Conservation (phyloP, 2,113 vertebrate species). For the Anguilla rostrata region DNA sequence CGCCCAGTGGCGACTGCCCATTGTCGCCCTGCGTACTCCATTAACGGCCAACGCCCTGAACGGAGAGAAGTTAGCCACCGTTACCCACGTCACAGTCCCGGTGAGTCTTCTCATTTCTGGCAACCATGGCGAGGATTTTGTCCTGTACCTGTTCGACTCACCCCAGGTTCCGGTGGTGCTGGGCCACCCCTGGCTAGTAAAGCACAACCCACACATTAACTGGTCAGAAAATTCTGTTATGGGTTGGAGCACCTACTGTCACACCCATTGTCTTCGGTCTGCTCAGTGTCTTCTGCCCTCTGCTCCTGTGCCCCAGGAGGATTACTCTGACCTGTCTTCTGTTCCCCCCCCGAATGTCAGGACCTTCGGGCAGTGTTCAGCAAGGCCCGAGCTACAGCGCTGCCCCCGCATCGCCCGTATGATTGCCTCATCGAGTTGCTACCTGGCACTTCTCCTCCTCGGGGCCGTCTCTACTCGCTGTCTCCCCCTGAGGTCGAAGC, state of each 20-base stretch:
- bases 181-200: neutral
- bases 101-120: slow-evolving; percentile 3
- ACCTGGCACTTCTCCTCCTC: neutral
- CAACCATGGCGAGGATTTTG: neutral
- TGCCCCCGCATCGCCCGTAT: neutral
- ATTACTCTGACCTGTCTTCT: neutral
- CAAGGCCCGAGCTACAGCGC: neutral
- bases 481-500: neutral
- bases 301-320: too few relatives aligned
- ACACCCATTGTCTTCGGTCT: neutral
- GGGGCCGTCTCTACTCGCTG: neutral
- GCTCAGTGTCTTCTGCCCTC: neutral
- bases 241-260: neutral
- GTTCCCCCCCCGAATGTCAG: neutral
- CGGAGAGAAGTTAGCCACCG: too few relatives aligned
- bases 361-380: neutral
- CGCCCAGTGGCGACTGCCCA: too few relatives aligned
- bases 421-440: slow-evolving; percentile 14
- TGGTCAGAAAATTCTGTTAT: neutral
- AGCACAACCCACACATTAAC: neutral
- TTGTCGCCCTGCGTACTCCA: too few relatives aligned
- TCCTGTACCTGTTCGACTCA: neutral
- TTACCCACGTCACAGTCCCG: neutral
- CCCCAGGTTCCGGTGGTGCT: neutral
- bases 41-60: too few relatives aligned